Conservation (phyloP, 2,888 invertebrate species). For the Serrognathus titanus region DNA sequence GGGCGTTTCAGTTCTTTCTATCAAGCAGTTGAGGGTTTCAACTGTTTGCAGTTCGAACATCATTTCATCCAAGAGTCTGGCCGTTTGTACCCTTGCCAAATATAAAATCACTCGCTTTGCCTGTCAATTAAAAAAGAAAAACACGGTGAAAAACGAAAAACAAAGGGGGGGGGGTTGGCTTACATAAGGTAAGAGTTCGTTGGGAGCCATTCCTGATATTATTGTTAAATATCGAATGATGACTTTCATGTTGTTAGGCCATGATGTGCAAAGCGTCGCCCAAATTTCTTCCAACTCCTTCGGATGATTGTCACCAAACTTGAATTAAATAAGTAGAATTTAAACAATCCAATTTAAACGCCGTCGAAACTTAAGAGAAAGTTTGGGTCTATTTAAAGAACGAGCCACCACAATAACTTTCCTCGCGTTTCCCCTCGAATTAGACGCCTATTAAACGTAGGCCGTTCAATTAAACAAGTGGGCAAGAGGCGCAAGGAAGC, state of each 20-base stretch:
- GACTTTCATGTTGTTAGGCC: slow-evolving; percentile 96
- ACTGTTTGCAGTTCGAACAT: slow-evolving; percentile 97
- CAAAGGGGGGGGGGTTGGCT: slow-evolving; percentile 46
- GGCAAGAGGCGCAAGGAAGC: too few species aligned
- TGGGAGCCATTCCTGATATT: slow-evolving; percentile 96
- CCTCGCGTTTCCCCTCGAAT: too few species aligned
- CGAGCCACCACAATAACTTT: too few species aligned
- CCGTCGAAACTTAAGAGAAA: too few species aligned
- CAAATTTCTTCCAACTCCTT: slow-evolving; percentile 95
- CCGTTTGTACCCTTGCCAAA: slow-evolving; percentile 87
- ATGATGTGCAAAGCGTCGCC: slow-evolving; percentile 92
- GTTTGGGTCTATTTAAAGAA: too few species aligned
- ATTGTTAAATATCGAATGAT: slow-evolving; percentile 95
- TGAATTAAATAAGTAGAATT: slow-evolving; percentile 22
- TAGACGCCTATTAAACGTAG: too few species aligned
- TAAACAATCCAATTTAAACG: not conserved
- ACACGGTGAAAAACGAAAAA: slow-evolving; percentile 1
- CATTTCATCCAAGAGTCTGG: slow-evolving; percentile 91
- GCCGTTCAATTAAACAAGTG: too few species aligned
- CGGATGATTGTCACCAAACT: slow-evolving; percentile 95
- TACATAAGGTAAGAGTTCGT: slow-evolving; percentile 87
- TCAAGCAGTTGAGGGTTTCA: slow-evolving; percentile 91
- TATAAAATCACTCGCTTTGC: slow-evolving; percentile 94
- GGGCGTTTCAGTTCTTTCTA: slow-evolving; percentile 96
- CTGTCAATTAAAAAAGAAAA: slow-evolving; percentile 49